Evolutionary conservation across 2,113 vertebrate species (phyloP), one percentile per base, ranked within the genome.

Genomic region (Alces alces): DNA sequence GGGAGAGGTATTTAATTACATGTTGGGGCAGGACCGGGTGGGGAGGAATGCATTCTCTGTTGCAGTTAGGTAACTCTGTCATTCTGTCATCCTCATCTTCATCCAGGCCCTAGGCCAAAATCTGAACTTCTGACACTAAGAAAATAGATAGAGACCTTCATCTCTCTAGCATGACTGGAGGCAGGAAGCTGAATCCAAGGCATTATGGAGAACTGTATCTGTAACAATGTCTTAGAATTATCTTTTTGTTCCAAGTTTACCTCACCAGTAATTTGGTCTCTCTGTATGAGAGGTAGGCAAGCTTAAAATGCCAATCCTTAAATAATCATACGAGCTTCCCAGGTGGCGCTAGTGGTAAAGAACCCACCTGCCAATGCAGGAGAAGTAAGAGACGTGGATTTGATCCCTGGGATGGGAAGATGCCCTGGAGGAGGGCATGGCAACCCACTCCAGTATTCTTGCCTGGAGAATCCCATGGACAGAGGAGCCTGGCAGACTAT

Each of bases 11-110:
- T 88, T 96, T 54, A 87, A 33, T 97, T 96, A 96, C 97, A 96
- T 82, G 97, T 96, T 95, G 82, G 87, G 87, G 58, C 97, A 98
- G 50, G 95, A 95, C n/a, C 2, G 15, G 88, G 94, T 96, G 80
- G 86, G 73, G 92, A 98, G 76, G 90, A 97, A 97, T 95, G 83
- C 36, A 95, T 93, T 97, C 84, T 96, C 73, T 93, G 82, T 94
- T 97, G 70, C 92, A 98, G 91, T 96, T 97, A 96, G 78, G 86
- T 97, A 98, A 96, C 90, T 93, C 90, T 97, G 92, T 96, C 96
- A 96, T 97, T 95, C 94, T 97, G 93, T 98, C 95, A 96, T 96
- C 90, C 70, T 96, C 94, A 96, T 96, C 96, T 93, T 98, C 92
- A 96, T 60, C 73, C 9, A 36, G 90, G 96, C 87, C 30, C 87